Conservation (phyloP, 2,113 vertebrate species). For the Erythrocercus mccallii region DNA sequence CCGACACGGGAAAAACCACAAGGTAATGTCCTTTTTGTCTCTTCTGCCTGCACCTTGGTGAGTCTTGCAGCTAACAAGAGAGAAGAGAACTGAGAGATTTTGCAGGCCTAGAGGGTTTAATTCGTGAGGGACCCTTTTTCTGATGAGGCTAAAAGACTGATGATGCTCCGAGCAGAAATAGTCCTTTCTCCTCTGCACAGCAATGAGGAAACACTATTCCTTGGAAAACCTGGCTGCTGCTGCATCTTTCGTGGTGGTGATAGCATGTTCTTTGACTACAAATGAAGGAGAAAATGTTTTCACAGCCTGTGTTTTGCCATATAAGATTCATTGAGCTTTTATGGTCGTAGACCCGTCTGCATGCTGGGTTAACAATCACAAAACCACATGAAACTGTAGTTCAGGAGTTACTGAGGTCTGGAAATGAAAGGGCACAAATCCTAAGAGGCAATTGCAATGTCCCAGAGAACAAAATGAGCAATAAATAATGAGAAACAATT, state of each 20-base stretch:
- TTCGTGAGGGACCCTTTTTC: background rate
- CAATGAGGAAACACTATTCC: slow-evolving; percentile 37
- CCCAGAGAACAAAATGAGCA: slow-evolving; percentile 57
- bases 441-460: slow-evolving; percentile 51
- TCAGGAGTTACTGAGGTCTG: slow-evolving; percentile 72
- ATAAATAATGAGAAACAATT: slow-evolving; percentile 66
- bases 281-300: slow-evolving; percentile 76
- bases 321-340: slow-evolving; percentile 74
- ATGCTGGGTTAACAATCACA: slow-evolving; percentile 78
- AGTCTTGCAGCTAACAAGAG: background rate
- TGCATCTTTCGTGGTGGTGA: background rate
- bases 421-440: slow-evolving; percentile 74
- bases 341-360: slow-evolving; percentile 51
- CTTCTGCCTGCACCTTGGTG: background rate
- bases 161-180: background rate
- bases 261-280: slow-evolving; percentile 66
- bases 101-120: background rate
- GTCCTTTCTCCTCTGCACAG: slow-evolving; percentile 36
- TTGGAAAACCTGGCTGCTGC: slow-evolving; percentile 59
- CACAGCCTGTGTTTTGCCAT: slow-evolving; percentile 30
- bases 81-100: background rate
- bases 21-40: slow-evolving; percentile 73
- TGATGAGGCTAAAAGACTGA: background rate
- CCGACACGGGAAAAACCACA: slow-evolving; percentile 95
- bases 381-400: slow-evolving; percentile 72